Percentiles rank a stretch among this genome's conserved stretches.
Evolutionary conservation across 1,140 invertebrate genomes (phyloP).

Genomic region (Orchestia grillus): DNA sequence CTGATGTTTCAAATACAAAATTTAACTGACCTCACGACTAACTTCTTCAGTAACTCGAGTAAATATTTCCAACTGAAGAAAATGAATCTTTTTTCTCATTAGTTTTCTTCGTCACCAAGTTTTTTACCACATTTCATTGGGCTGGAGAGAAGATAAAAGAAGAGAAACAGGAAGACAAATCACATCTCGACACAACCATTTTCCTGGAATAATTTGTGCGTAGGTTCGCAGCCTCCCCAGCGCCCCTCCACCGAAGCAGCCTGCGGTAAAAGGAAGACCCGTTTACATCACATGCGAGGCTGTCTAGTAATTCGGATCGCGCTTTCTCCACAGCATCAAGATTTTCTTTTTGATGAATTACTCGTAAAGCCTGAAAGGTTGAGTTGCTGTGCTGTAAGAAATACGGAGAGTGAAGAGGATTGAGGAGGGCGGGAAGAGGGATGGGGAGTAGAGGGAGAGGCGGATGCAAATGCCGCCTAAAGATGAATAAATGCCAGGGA

Average conservation of each 20-base stretch:
- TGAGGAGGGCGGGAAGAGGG: too few species aligned
- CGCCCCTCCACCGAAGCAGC: not conserved
- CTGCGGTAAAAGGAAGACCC: not conserved
- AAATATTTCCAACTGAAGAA: not conserved
- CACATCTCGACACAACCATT: not conserved
- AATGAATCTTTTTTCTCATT: not conserved
- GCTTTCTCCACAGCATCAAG: slow-evolving; percentile 13
- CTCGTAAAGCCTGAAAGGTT: slow-evolving; percentile 16
- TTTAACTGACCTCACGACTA: not conserved
- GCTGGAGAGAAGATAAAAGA: not conserved
- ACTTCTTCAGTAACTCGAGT: not conserved
- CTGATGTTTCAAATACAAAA: not conserved
- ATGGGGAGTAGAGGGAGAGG: not conserved
- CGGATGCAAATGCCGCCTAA: slow-evolving; percentile 42
- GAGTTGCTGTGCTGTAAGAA: not conserved
- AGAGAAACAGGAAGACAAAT: not conserved
- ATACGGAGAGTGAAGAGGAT: not conserved
- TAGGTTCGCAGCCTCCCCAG: not conserved
- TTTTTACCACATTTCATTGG: not conserved
- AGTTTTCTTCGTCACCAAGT: not conserved
- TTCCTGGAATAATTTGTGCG: not conserved
- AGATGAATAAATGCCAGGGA: slow-evolving; percentile 40
- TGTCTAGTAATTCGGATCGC: not conserved
- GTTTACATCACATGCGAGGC: not conserved
- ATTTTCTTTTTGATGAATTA: slow-evolving; percentile 32